Base-by-base conservation (phyloP, 2,113 vertebrate species). In the Cariama cristata region DNA sequence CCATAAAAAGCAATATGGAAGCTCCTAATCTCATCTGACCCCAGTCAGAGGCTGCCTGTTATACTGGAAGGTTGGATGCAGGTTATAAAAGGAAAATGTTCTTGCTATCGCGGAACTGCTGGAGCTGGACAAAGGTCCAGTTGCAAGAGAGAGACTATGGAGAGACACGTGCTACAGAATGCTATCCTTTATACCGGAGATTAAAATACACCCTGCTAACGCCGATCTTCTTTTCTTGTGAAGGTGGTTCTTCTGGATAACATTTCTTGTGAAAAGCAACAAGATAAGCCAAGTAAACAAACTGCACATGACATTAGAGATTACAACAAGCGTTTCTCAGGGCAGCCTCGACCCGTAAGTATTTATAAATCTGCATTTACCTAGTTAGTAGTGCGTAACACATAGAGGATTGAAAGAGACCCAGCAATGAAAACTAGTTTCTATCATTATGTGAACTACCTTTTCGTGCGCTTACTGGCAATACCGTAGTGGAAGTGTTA, bases 311-410 rank as follows among this genome's bases (percentile, higher is more conserved):
- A 99, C 92, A 98, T 99, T 32, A 98, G 88, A 95, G 95, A 98
- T 79, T 99, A 99, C 97, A 99, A 99, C 97, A 98, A 97, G 60
- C 98, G 98, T 27, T 99, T 98, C 90, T 99, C 99, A 63, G 99
- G 99, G 88, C 98, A 98, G 26, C 98, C 98, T 30, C 56, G 96
- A 84, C 95, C 93, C 44, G 98, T 98, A 86, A 98, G 98, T 98
- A 50, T 66, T 75, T 79, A 17, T 38, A 76, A 59, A 83, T 52
- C 53, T 26, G 16, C 60, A 44, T 72, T 68, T 63, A 44, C 40
- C 12, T n/a, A 24, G 35, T 44, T 68, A 82, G 42, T 49, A 73
- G 33, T 4, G 15, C 8, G 5, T 9, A 76, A 62, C 5, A 8
- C 33, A 30, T 1, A 44, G 53, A 80, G 55, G 32, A 64, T 1